Evolutionary conservation across 1,140 invertebrate genomes (phyloP), one percentile per base, ranked within the genome.

Genomic region (Anadara kagoshimensis): DNA sequence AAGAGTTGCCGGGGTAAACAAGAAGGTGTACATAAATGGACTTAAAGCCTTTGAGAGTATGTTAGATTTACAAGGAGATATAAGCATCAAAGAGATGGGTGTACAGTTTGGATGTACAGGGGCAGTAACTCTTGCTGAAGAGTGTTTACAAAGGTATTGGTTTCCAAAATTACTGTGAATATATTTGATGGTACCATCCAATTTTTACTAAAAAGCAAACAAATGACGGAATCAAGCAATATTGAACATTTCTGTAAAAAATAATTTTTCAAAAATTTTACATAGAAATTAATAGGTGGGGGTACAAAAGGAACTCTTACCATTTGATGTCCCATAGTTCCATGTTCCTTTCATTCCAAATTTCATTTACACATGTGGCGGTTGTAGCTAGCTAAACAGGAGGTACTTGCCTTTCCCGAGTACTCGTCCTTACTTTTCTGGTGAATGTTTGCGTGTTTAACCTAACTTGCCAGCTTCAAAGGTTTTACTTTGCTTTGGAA

Each of bases 21-120:
- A 80, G 61, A 80, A 69, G 49, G 75, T 71, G 3, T 84, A 84
- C 57, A 49, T 58, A 1, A 78, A 68, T 66, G 75, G 76, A 14
- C 58, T 78, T 47, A 84, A 82, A 57, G 65, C 78, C 3, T 36
- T 84, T 61, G 82, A 82, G 59, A 78, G 76, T 47, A 64, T 84
- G 66, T 63, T 84, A 22, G 82, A 73, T 10, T 49, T 82, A 18
- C 68, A 80, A 26, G 49, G 62, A 29, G 62, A 75, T 22, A 61
- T 59, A 5, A 76, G 63, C 24, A 73, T 84, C 20, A 73, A 73
- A 53, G 80, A 82, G 43, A n/a, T 84, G 18, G 75, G 76, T 16
- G 73, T 84, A 14, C 78, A 80, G 62, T 84, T 80, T 75, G 82
- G 82, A 4, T 84, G 82, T 58, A 73, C 78, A 44, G 67, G 69